A percentile compares a stretch with the other conserved stretches of the same genome.
These are phyloP conservation scores for Drosophila aff. DNA, from an alignment of 1,140 invertebrate genomes.

Conservation along the genomic window DNA sequence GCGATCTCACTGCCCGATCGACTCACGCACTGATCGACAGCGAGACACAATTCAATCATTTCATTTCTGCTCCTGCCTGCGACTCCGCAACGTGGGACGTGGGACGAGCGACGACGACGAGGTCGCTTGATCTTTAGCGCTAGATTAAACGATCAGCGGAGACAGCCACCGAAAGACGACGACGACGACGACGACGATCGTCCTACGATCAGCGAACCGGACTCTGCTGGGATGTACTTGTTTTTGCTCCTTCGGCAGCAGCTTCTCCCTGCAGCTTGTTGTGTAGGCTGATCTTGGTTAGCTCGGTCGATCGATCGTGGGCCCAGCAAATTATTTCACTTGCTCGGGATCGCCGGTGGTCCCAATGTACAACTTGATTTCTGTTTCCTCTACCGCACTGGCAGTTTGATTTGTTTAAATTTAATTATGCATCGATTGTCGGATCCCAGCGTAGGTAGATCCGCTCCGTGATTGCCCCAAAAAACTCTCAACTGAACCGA, in stretches of 20 bases:
- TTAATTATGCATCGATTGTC: constrained; percentile 82
- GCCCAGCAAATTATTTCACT: constrained; percentile 80
- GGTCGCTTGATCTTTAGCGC: constrained; percentile 78
- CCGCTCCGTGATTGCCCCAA: constrained; percentile 14
- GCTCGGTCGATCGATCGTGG: constrained; percentile 31
- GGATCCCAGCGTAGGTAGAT: constrained; percentile 60
- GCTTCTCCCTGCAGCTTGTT: constrained; percentile 21
- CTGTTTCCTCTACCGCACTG: constrained; percentile 76
- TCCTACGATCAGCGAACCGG: constrained; percentile 32
- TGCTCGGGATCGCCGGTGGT: constrained; percentile 66
- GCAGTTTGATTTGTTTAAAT: constrained; percentile 84
- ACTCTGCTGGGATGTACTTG: constrained; percentile 42
- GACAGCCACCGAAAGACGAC: constrained; percentile 48
- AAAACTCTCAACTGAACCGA: constrained; percentile 4
- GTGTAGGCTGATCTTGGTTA: constrained; percentile 60
- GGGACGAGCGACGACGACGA: constrained; percentile 52
- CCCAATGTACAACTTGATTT: constrained; percentile 80
- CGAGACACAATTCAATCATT: constrained; percentile 84
- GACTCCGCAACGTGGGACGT: constrained; percentile 37
- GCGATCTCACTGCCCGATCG: constrained; percentile 51
- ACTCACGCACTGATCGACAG: constrained; percentile 75
- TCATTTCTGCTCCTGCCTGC: constrained; percentile 26
- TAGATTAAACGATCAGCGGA: constrained; percentile 81
- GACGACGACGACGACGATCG: constrained; percentile 26
- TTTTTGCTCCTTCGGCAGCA: constrained; percentile 31